phyloP scores from a whole-genome alignment of 2,113 vertebrate genomes.

The Platichthys stellatus region DNA sequence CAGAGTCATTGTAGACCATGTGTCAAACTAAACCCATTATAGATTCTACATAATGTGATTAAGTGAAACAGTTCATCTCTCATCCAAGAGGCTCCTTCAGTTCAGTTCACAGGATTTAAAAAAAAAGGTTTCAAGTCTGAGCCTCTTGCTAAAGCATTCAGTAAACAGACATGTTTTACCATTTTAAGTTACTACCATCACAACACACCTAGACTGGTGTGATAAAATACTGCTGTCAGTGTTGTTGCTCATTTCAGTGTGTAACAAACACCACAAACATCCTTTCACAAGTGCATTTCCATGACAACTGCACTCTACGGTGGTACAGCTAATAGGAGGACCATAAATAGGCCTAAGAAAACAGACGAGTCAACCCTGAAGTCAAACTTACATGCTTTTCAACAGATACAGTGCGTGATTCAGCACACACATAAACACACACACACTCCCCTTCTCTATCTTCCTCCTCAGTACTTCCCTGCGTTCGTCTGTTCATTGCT shows the following conservation, averaged over 20 bases:
- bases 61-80: too few species aligned
- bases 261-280: background rate
- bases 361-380: conserved; percentile 14
- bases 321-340: conserved; percentile 3
- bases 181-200: too few species aligned
- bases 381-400: background rate
- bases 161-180: too few species aligned
- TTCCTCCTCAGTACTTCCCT: background rate
- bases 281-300: conserved; percentile 12
- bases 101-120: too few species aligned
- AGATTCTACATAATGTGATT: too few species aligned
- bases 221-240: background rate
- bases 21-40: too few species aligned
- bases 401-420: conserved; percentile 14
- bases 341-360: conserved; percentile 33
- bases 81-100: too few species aligned
- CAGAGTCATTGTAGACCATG: too few species aligned
- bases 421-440: background rate
- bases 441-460: background rate
- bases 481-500: background rate
- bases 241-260: conserved; percentile 10
- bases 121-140: too few species aligned
- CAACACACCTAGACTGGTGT: background rate
- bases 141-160: too few species aligned
- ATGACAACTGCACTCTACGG: conserved; percentile 45